Evolutionary conservation across 2,797 vertebrate species (phyloP), one percentile per base, ranked within the genome.

Genomic region (Centroberyx gerrardi): DNA sequence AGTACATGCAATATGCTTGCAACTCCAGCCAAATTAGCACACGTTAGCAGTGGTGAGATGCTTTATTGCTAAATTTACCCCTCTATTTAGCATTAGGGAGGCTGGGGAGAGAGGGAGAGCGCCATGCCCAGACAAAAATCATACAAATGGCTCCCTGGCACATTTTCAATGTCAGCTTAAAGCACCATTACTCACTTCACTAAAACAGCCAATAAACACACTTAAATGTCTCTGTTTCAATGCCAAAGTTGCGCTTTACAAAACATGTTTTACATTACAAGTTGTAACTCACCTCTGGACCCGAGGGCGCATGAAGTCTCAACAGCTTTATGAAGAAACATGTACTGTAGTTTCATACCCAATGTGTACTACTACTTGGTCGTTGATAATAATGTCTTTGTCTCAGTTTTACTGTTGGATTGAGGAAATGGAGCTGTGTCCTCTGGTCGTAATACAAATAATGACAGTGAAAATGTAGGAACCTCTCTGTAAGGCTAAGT

Each of bases 191-290:
- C 48, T 78, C 31, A 64, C 61, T 55, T 17, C 46, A 31, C 38
- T 72, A 66, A 82, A 73, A 73, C 54, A 72, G 51, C 36, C 48
- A 28, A 42, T 64, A 68, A 62, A 64, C 49, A 55, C 22, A 54
- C 18, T 60, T 54, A 7, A 64, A 49, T 38, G 8, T 42, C 17
- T 64, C 22, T 27, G 48, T 69, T 38, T 72, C 67, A 53, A 8
- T 66, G 44, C 27, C 72, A 53, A 17, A 60, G 49, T 46, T 53
- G 13, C 3, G 38, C 66, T 44, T 71, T 17, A 76, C 12, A 31
- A 66, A 82, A 51, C 48, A 38, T 52, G 59, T 49, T 29, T 22
- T 60, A 38, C 27, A 69, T 36, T 55, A 48, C 53, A 73, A 27
- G 67, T 64, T 29, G 61, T 56, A 52, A 70, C 55, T 44, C 36